These are phyloP conservation scores for Dipodomys spectabilis DNA, from an alignment of 2,113 vertebrate genomes.

Conservation along the genomic window DNA sequence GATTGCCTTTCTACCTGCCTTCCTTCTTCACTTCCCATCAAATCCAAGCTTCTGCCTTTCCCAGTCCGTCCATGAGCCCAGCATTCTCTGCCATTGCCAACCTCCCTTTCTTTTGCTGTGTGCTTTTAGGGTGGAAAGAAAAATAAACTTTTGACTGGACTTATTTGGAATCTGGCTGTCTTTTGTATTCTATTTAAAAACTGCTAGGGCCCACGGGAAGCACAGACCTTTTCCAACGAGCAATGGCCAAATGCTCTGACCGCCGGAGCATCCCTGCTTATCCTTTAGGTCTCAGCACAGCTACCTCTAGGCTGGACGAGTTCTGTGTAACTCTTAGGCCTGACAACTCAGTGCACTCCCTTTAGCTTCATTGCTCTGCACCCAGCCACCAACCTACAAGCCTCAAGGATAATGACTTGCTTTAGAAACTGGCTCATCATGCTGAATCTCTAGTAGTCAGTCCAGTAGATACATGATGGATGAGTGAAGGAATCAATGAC, in stretches of 20 bases:
- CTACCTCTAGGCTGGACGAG: neutral
- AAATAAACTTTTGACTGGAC: neutral
- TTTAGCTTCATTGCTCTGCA: neutral
- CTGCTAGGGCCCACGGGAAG: neutral
- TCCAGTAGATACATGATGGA: neutral
- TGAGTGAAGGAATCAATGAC: neutral
- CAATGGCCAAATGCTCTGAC: neutral
- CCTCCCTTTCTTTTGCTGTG: neutral
- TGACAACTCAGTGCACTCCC: no score
- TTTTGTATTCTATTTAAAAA: constrained; percentile 53
- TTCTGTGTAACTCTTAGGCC: neutral
- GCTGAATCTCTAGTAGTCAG: neutral
- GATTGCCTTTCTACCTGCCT: no score
- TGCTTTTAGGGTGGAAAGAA: neutral
- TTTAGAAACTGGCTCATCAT: neutral
- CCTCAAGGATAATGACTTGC: neutral
- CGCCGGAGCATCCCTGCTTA: neutral
- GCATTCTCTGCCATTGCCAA: neutral
- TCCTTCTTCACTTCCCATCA: no score
- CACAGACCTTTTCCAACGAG: neutral
- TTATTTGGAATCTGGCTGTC: constrained; percentile 35
- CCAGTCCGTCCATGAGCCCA: neutral
- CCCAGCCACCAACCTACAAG: neutral
- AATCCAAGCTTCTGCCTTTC: neutral
- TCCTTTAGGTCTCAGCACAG: neutral